Evolutionary conservation across 2,888 invertebrate genomes (phyloP).

Genomic region (Cosmorhoe ocellata): DNA sequence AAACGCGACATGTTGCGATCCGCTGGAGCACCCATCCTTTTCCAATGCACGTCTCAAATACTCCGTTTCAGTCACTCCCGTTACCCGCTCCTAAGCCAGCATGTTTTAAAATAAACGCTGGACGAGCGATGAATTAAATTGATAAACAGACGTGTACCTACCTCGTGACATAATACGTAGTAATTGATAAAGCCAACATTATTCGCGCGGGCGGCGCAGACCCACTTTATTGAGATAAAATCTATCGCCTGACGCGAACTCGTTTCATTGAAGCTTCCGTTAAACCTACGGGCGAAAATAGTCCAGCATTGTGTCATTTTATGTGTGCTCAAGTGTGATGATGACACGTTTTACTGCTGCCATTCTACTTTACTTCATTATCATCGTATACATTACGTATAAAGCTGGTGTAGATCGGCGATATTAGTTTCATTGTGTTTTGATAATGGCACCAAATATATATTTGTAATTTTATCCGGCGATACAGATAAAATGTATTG

Average conservation of each 20-base stretch:
- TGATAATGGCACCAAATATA: too few species aligned
- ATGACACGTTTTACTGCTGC: slow-evolving; percentile 8
- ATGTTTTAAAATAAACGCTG: slow-evolving; percentile 53
- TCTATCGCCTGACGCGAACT: slow-evolving; percentile 25
- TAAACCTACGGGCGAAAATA: slow-evolving; percentile 18
- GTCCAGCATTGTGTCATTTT: slow-evolving; percentile 18
- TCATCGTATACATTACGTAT: neutral
- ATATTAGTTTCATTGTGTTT: too few species aligned
- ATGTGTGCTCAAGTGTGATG: slow-evolving; percentile 11
- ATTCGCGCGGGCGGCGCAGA: slow-evolving; percentile 34
- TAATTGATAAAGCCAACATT: slow-evolving; percentile 62
- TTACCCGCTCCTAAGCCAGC: slow-evolving; percentile 43
- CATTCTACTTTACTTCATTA: neutral
- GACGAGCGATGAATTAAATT: slow-evolving; percentile 64
- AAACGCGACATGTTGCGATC: slow-evolving; percentile 62
- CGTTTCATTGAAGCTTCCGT: slow-evolving; percentile 22
- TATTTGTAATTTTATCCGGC: too few species aligned
- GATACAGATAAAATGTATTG: too few species aligned
- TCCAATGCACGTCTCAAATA: slow-evolving; percentile 25
- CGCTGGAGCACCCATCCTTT: slow-evolving; percentile 38
- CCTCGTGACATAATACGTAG: slow-evolving; percentile 62
- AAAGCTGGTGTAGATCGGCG: too few species aligned
- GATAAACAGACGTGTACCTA: slow-evolving; percentile 51
- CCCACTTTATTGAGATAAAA: slow-evolving; percentile 25
- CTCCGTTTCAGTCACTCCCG: slow-evolving; percentile 31